phyloP scores from a whole-genome alignment of 2,888 invertebrate species.

The Tachina fera region DNA sequence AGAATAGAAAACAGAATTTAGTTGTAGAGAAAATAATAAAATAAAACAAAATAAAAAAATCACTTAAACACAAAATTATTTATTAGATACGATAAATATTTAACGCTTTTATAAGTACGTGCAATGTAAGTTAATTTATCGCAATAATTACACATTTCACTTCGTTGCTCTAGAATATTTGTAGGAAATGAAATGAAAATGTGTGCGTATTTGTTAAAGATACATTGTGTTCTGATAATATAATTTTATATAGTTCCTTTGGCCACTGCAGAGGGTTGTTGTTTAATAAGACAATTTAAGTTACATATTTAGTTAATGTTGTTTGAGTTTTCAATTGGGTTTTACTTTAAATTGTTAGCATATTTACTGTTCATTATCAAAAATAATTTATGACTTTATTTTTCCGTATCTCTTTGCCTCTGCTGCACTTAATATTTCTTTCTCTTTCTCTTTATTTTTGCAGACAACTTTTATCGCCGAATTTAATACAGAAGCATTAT shows the following conservation, averaged over 20 bases:
- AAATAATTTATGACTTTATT: slow-evolving; percentile 3
- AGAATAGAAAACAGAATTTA: not conserved
- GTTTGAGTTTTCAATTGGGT: slow-evolving; percentile 16
- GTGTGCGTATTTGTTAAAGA: not conserved
- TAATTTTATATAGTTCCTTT: slow-evolving; percentile 45
- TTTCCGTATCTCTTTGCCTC: not conserved
- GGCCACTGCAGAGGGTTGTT: not conserved
- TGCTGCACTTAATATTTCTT: too few species aligned
- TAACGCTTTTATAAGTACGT: slow-evolving; percentile 71
- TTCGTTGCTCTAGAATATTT: slow-evolving; percentile 36
- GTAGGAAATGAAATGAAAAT: not conserved
- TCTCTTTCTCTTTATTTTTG: slow-evolving; percentile 26
- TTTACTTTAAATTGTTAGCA: slow-evolving; percentile 17
- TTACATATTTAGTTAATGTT: slow-evolving; percentile 17
- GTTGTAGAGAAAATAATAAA: not conserved
- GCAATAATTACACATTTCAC: slow-evolving; percentile 49
- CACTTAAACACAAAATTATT: slow-evolving; percentile 70
- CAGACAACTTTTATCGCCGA: slow-evolving; percentile 97
- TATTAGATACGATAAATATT: slow-evolving; percentile 69
- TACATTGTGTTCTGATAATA: slow-evolving; percentile 38
- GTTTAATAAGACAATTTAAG: slow-evolving; percentile 22
- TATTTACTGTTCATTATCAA: slow-evolving; percentile 31
- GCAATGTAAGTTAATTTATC: slow-evolving; percentile 68
- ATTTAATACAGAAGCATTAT: slow-evolving; percentile 95
- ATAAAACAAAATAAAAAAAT: slow-evolving; percentile 35